Evolutionary conservation across 2,888 invertebrate genomes (phyloP).

Genomic region (Napeogenes sylphis): DNA sequence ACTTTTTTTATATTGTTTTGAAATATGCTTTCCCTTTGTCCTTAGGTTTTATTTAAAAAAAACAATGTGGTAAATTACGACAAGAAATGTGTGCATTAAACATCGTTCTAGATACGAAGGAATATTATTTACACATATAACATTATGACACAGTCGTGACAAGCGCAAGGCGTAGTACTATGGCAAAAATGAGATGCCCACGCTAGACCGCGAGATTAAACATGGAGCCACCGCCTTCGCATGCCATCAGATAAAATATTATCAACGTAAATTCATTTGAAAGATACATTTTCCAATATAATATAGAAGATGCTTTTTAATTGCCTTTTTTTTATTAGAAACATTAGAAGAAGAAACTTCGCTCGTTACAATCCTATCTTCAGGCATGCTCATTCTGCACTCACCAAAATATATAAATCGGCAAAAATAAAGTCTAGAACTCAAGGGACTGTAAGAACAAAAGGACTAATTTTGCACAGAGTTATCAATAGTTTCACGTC

Average conservation of each 20-base stretch:
- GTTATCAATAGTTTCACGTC: slow-evolving; percentile 63
- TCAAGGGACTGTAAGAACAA: slow-evolving; percentile 49
- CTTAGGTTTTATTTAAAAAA: neutral
- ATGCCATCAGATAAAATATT: slow-evolving; percentile 56
- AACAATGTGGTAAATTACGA: slow-evolving; percentile 4
- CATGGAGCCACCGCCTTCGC: slow-evolving; percentile 42
- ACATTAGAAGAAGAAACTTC: no score
- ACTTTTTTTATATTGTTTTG: neutral
- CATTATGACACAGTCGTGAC: slow-evolving; percentile 23
- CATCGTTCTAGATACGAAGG: slow-evolving; percentile 5
- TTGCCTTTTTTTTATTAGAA: no score
- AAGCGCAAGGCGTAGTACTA: slow-evolving; percentile 18
- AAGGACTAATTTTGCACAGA: slow-evolving; percentile 59
- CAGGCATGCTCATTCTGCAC: no score
- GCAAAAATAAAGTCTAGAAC: slow-evolving; percentile 28
- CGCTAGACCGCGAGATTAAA: slow-evolving; percentile 54
- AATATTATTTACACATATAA: slow-evolving; percentile 18
- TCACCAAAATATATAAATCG: neutral
- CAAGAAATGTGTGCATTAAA: slow-evolving; percentile 10
- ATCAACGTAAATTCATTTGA: slow-evolving; percentile 50
- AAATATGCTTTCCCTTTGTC: neutral
- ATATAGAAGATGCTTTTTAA: neutral
- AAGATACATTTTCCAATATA: slow-evolving; percentile 45
- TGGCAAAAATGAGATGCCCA: slow-evolving; percentile 50
- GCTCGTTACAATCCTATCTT: no score